Base-by-base conservation (phyloP, 1,140 invertebrate species). In the Pectinophora gossypiella region DNA sequence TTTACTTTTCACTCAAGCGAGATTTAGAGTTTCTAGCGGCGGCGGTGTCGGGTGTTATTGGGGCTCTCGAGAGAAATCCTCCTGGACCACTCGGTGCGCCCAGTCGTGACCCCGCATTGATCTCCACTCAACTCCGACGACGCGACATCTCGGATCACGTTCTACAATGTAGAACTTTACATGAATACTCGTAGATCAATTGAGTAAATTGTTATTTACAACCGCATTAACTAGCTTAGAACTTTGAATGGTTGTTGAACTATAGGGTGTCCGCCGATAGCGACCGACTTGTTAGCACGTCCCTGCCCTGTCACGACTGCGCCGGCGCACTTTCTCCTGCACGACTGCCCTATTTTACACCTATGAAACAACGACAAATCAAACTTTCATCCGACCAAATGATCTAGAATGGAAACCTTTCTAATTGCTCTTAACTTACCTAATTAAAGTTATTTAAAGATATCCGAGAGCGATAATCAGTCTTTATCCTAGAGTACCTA, bases 301-400 rank as follows among this genome's bases (percentile, higher is more conserved):
- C 67, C 72, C 53, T 56, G 60, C 56, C 45, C 52, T 54, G 64
- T 74, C 73, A 74, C 70, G 66, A 67, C 62, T 61, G 56, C 58
- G 62, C 56, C 59, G 38, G 62, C 51, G 51, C 58, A 77, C 72
- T 78, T 78, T 78, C 72, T 71, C 66, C 56, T 49, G 58, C 75
- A 78, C 72, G 75, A 72, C 46, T 64, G 70, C 55, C 66, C 75
- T 68, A 70, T 74, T 60, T 67, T 61, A 50, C 20, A 40, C 48
- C 42, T 52, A 54, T 53, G 57, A 59, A 59, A 63, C 56, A 51
- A 49, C 44, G 54, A 68, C 59, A 61, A 75, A 61, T 68, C 60
- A 56, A 68, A 74, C 70, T 74, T 72, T 68, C 68, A 61, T 64
- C 64, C 47, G 47, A 15, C 36, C 1, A 15, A 40, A 12, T 27